These are phyloP conservation scores for Pogonocichla stellata DNA, from an alignment of 2,113 vertebrate genomes.

Conservation along the genomic window DNA sequence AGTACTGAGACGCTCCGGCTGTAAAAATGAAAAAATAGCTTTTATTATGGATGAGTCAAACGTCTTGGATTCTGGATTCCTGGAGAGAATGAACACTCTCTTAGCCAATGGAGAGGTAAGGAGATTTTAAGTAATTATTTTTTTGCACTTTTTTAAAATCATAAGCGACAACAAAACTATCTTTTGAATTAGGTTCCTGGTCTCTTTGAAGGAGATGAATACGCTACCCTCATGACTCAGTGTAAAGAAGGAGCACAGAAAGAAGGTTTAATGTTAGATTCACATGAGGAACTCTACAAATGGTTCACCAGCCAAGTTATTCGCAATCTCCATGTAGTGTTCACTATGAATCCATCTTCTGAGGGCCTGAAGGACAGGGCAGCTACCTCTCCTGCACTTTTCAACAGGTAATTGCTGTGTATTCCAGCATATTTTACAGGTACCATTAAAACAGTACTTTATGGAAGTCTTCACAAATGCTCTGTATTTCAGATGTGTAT, in stretches of 20 bases:
- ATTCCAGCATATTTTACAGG: neutral
- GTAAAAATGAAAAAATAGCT: slow-evolving; percentile 98
- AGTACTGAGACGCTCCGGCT: slow-evolving; percentile 94
- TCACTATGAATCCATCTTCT: slow-evolving; percentile 99
- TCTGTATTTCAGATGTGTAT: slow-evolving; percentile 82
- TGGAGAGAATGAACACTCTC: slow-evolving; percentile 98
- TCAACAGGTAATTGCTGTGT: slow-evolving; percentile 86
- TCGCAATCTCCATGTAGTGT: slow-evolving; percentile 97
- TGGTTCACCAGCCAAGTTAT: slow-evolving; percentile 99
- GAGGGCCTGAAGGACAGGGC: slow-evolving; percentile 97
- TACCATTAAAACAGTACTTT: neutral
- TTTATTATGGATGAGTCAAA: slow-evolving; percentile 99
- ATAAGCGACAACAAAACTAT: neutral
- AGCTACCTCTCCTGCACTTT: slow-evolving; percentile 95
- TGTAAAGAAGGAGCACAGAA: slow-evolving; percentile 99
- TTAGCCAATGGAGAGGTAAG: slow-evolving; percentile 96
- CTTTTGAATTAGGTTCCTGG: slow-evolving; percentile 86
- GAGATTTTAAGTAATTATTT: neutral
- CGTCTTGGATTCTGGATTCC: slow-evolving; percentile 94
- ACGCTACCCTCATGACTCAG: slow-evolving; percentile 97
- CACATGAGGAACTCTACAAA: slow-evolving; percentile 96
- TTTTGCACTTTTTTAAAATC: neutral
- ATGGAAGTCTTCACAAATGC: neutral
- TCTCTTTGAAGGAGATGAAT: slow-evolving; percentile 97
- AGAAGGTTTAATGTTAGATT: slow-evolving; percentile 97